A percentile compares a stretch with the other conserved stretches of the same genome.
phyloP scores from a whole-genome alignment of 1,140 invertebrate species.

The Phymorhynchus buccinoides region DNA sequence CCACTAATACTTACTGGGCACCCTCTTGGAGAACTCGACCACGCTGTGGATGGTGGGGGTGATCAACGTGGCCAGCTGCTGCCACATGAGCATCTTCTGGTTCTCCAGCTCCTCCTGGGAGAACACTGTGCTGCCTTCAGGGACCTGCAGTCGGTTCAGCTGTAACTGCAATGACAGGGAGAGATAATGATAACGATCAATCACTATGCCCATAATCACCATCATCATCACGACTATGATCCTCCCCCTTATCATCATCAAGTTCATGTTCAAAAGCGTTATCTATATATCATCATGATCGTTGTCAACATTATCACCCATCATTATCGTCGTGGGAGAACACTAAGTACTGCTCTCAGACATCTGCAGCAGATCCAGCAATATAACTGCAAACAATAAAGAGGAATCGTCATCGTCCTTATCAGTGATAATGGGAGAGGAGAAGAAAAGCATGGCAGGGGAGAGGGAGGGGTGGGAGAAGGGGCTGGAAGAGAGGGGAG shows the following conservation, averaged over 20 bases:
- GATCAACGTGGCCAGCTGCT: constrained; percentile 93
- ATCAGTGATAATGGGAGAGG: neutral
- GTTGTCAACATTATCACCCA: neutral
- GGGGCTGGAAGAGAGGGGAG: no score
- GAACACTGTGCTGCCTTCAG: constrained; percentile 10
- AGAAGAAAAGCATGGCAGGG: no score
- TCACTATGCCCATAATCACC: neutral
- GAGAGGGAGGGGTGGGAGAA: no score
- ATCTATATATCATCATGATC: constrained; percentile 4
- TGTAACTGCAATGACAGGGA: neutral
- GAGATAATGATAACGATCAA: neutral
- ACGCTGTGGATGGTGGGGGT: constrained; percentile 97
- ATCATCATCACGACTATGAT: no score
- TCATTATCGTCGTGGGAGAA: neutral
- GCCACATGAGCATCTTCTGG: constrained; percentile 80
- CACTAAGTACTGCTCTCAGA: no score
- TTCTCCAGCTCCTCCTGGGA: constrained; percentile 26
- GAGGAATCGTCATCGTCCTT: neutral
- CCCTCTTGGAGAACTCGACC: constrained; percentile 99
- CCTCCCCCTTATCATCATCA: neutral
- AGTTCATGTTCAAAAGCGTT: neutral
- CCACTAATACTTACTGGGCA: constrained; percentile 81
- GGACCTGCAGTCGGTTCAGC: constrained; percentile 23
- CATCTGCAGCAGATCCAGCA: constrained; percentile 21
- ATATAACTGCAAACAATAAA: neutral